Percentiles rank a stretch among this genome's conserved stretches.
These are phyloP conservation scores for Antheraea pernyi DNA, from an alignment of 1,140 invertebrate species.

Conservation along the genomic window DNA sequence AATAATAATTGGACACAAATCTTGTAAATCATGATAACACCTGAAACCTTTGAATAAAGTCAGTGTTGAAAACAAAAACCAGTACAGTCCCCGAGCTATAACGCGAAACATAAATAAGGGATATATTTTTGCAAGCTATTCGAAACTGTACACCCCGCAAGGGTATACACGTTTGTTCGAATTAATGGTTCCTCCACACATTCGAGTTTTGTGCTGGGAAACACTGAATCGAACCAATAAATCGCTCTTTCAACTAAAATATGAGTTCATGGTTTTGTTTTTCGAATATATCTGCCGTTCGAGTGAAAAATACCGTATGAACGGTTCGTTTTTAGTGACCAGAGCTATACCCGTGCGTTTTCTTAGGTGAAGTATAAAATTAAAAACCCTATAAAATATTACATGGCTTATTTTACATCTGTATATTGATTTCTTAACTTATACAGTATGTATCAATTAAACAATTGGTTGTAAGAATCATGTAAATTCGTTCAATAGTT, in stretches of 20 bases:
- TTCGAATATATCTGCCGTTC: too few relatives aligned
- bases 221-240: not conserved
- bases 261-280: too few relatives aligned
- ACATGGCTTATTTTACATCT: too few relatives aligned
- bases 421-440: too few relatives aligned
- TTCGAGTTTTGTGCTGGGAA: constrained; percentile 17
- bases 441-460: too few relatives aligned
- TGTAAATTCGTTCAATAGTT: too few relatives aligned
- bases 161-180: constrained; percentile 68
- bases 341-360: too few relatives aligned
- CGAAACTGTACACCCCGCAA: constrained; percentile 68
- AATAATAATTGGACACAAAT: not conserved
- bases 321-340: too few relatives aligned
- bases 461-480: too few relatives aligned
- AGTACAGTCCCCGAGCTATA: constrained; percentile 12
- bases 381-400: too few relatives aligned
- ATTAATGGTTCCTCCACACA: constrained; percentile 75
- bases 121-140: constrained; percentile 76
- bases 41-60: not conserved
- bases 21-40: not conserved
- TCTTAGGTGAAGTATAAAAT: too few relatives aligned
- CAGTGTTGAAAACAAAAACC: not conserved
- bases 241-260: not conserved
- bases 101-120: constrained; percentile 66
- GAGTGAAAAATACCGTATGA: too few relatives aligned